Conservation (phyloP, 2,113 vertebrate species). For the Megatriorchis doriae region DNA sequence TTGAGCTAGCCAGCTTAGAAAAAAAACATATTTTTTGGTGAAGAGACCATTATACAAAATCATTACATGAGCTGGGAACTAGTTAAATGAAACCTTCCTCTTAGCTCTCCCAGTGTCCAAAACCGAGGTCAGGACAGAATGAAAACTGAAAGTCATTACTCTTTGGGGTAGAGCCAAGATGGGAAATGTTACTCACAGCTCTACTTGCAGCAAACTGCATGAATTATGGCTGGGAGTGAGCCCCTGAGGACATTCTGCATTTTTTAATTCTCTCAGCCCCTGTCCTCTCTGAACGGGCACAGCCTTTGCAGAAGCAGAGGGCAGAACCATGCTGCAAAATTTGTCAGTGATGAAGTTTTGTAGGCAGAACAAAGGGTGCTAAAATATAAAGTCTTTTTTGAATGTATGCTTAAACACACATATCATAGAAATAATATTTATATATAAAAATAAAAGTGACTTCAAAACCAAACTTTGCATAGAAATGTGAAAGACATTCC, state of each 20-base stretch:
- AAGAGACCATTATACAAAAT: neutral
- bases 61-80: neutral
- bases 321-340: neutral
- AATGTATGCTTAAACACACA: neutral
- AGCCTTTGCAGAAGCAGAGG: neutral
- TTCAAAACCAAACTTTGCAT: neutral
- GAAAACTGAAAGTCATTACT: conserved; percentile 34
- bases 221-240: neutral
- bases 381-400: neutral
- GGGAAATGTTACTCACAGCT: neutral
- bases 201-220: neutral
- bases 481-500: neutral
- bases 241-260: neutral
- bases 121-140: neutral
- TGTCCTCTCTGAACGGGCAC: neutral
- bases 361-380: neutral
- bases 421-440: neutral
- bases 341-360: neutral
- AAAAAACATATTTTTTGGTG: rapidly evolving
- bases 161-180: conserved; percentile 13
- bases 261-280: neutral
- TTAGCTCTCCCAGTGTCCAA: neutral
- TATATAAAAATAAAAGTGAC: neutral
- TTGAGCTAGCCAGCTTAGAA: neutral
- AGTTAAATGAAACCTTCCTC: neutral